A percentile compares a stretch with the other conserved stretches of the same genome.
phyloP scores from a whole-genome alignment of 2,888 invertebrate species.

The Argyresthia albistria region DNA sequence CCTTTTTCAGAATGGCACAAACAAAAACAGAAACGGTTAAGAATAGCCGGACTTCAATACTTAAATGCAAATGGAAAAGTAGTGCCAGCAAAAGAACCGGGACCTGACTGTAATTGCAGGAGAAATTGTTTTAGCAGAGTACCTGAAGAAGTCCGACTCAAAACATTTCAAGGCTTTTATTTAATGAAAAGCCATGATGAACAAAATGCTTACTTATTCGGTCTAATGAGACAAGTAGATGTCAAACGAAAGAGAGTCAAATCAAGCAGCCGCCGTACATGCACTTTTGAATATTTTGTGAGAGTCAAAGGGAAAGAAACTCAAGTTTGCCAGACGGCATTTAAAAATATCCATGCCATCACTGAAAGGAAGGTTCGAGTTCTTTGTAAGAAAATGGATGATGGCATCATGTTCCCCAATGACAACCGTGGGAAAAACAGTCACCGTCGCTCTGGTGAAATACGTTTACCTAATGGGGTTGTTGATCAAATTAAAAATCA shows the following conservation, averaged over 20 bases:
- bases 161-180: constrained; percentile 70
- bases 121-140: constrained; percentile 66
- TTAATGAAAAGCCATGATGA: constrained; percentile 72
- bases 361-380: constrained; percentile 71
- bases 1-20: constrained; percentile 70
- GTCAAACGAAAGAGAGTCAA: constrained; percentile 71
- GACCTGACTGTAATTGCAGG: constrained; percentile 67
- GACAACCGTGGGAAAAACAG: constrained; percentile 71
- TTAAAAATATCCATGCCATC: constrained; percentile 72
- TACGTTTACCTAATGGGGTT: constrained; percentile 58
- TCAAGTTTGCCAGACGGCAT: constrained; percentile 71
- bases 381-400: constrained; percentile 72
- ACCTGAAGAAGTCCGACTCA: constrained; percentile 58
- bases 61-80: constrained; percentile 71
- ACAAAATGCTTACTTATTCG: constrained; percentile 72
- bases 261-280: constrained; percentile 64
- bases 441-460: constrained; percentile 62
- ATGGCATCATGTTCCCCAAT: constrained; percentile 71
- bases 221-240: constrained; percentile 70
- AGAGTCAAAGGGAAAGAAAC: constrained; percentile 69
- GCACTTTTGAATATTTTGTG: constrained; percentile 71
- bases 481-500: constrained; percentile 69
- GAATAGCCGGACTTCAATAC: constrained; percentile 69
- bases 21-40: constrained; percentile 68
- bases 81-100: constrained; percentile 68